These are phyloP conservation scores for Myocastor coypus DNA, from an alignment of 2,113 vertebrate genomes.

Conservation along the genomic window DNA sequence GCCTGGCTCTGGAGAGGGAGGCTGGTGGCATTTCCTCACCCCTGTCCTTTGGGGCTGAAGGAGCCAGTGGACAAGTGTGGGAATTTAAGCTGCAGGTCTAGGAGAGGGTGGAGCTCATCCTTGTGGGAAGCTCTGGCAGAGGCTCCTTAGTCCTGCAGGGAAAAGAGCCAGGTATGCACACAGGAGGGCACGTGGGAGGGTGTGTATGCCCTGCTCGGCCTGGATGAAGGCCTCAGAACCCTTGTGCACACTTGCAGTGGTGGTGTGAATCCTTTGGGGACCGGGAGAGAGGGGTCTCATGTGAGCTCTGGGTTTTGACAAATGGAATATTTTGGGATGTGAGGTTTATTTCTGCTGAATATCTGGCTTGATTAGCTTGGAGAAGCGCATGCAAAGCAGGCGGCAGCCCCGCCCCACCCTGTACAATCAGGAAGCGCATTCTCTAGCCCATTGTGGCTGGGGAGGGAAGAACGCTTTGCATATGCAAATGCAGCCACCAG, in stretches of 20 bases:
- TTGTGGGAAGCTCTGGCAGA: conserved; percentile 52
- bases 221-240: background rate
- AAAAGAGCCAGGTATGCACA: conserved; percentile 64
- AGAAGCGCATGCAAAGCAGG: conserved; percentile 78
- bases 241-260: background rate
- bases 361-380: conserved; percentile 80
- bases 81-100: conserved; percentile 69
- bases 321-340: conserved; percentile 56
- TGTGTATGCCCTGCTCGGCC: background rate
- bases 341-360: conserved; percentile 81
- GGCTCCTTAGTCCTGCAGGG: background rate
- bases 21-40: conserved; percentile 75
- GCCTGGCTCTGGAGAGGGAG: conserved; percentile 56
- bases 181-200: no score
- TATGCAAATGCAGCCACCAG: conserved; percentile 87
- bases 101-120: conserved; percentile 20
- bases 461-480: conserved; percentile 84
- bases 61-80: conserved; percentile 76
- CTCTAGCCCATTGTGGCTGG: conserved; percentile 83
- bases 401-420: conserved; percentile 76
- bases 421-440: conserved; percentile 84
- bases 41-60: conserved; percentile 72
- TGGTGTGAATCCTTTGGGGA: background rate
- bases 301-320: conserved; percentile 59
- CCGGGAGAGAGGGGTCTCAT: background rate